phyloP scores from a whole-genome alignment of 2,113 vertebrate genomes.

The Tylochromis polylepis region DNA sequence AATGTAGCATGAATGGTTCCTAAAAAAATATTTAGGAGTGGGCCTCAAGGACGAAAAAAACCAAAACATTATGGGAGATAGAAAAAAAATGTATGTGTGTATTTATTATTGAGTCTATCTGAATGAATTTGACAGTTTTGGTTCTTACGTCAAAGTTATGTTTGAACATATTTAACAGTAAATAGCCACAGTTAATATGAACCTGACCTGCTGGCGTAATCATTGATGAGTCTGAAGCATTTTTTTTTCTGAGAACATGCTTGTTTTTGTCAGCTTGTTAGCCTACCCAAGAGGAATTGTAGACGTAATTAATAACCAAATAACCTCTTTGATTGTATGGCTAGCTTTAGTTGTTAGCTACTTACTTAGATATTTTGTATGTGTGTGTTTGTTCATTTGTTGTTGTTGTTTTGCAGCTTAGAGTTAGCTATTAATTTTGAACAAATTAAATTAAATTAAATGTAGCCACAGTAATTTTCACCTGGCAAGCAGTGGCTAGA shows the following conservation, averaged over 20 bases:
- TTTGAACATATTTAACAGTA: background rate
- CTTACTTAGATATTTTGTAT: background rate
- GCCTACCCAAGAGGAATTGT: background rate
- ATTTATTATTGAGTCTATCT: background rate
- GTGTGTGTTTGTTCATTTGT: background rate
- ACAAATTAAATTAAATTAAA: background rate
- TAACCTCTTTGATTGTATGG: background rate
- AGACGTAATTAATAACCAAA: background rate
- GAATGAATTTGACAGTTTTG: background rate
- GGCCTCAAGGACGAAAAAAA: background rate
- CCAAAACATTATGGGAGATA: too few species aligned
- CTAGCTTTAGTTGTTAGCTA: background rate
- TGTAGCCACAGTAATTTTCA: background rate
- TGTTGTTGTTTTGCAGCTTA: background rate
- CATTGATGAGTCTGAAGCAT: background rate
- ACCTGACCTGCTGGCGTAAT: background rate
- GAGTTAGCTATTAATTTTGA: background rate
- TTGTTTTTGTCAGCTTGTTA: background rate
- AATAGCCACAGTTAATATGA: background rate
- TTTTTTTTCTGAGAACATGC: background rate
- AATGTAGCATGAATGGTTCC: fast-evolving
- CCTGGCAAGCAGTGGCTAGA: background rate
- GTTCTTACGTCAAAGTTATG: background rate
- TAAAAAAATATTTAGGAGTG: background rate
- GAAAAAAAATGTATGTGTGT: background rate